Base-by-base conservation (phyloP, 2,797 vertebrate species). In the Peromyscus aztecus region DNA sequence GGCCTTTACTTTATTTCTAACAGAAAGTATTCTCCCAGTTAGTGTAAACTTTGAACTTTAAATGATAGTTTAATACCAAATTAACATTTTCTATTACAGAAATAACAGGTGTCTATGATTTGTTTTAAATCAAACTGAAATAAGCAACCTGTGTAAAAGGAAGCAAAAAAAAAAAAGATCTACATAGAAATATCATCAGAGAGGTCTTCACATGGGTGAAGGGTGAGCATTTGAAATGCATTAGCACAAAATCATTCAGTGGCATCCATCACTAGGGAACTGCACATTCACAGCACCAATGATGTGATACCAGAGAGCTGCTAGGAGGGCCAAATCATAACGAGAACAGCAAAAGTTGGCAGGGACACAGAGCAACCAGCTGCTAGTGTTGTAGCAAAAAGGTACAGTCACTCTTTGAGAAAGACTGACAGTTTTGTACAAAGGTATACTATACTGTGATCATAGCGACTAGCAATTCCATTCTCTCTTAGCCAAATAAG, bases 71-170 rank as follows among this genome's bases (percentile, higher is more conserved):
- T 90, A 46, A 17, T 19, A 80, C 0, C 71, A 91, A 91, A 80
- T 87, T 73, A 87, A 67, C 81, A 40, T 46, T 93, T 94, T 63
- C 87, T 89, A 24, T 69, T n/a, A 76, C 6, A 69, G 6, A 92
- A n/a, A 86, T 59, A 4, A 87, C 9, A 63, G 19, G 81, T 31
- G 6, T 34, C 24, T n/a, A 52, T 81, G n/a, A 91, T 82, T 29
- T 67, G 84, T 14, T 13, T 81, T 67, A 81, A 95, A 34, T 61
- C 84, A 89, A 93, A 80, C 83, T 78, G n/a, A 96, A 76, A 63
- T 31, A 37, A 83, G 76, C 63, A 85, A 73, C 37, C 14, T 31
- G 71, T 14, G 43, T 80, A 78, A 83, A 92, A 73, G 86, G 16
- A 40, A 57, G 29, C 37, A 80, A 59, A 65, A 43, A 49, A 49